A percentile compares a stretch with the other conserved stretches of the same genome.
phyloP scores from a whole-genome alignment of 2,888 invertebrate genomes.

The Camptogramma bilineatum region DNA sequence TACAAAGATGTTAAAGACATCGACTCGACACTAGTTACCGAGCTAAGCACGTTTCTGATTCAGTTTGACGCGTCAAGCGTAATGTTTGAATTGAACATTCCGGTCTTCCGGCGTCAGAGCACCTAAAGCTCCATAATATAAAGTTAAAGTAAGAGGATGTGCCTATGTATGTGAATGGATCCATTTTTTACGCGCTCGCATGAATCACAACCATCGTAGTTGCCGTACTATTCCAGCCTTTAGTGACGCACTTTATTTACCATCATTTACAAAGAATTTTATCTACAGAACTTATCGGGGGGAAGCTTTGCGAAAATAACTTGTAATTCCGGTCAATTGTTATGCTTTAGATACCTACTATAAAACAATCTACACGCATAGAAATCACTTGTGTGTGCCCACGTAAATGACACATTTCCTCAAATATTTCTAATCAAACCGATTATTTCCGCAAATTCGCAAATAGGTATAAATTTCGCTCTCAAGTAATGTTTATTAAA shows the following conservation, averaged over 20 bases:
- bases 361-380: background rate
- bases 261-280: constrained; percentile 51
- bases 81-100: background rate
- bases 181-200: constrained; percentile 13
- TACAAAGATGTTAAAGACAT: background rate
- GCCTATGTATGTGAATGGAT: constrained; percentile 2
- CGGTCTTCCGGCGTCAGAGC: background rate
- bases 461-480: background rate
- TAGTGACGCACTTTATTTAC: constrained; percentile 38
- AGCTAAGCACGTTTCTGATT: background rate
- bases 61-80: too few relatives aligned
- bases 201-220: constrained; percentile 31
- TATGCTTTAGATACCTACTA: background rate
- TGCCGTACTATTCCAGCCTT: constrained; percentile 27
- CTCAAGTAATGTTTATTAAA: background rate
- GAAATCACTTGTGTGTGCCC: background rate
- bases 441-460: background rate
- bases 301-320: constrained; percentile 57
- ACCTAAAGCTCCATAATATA: background rate
- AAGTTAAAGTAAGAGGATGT: constrained; percentile 1
- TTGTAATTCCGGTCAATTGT: constrained; percentile 39
- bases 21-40: too few relatives aligned
- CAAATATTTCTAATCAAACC: background rate
- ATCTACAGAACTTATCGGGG: constrained; percentile 54
- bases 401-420: background rate